Percentiles rank a stretch among this genome's conserved stretches.
Evolutionary conservation across 2,888 invertebrate genomes (phyloP).

Genomic region (Leptodirus hochenwartii): DNA sequence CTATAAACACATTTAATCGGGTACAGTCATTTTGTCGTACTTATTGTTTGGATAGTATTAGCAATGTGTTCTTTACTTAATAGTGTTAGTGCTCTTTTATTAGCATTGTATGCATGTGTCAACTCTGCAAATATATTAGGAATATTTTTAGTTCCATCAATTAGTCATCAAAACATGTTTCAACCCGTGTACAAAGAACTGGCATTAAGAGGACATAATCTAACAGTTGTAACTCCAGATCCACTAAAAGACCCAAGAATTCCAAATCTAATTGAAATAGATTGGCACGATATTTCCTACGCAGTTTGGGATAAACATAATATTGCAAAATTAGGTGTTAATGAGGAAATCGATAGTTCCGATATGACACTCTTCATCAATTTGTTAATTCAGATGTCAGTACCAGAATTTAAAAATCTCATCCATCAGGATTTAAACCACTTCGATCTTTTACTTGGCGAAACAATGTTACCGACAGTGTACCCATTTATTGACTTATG

Average conservation of each 20-base stretch:
- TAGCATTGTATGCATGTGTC: too few relatives aligned
- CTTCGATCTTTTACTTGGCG: too few relatives aligned
- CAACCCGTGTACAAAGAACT: slow-evolving; percentile 14
- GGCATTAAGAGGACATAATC: slow-evolving; percentile 14
- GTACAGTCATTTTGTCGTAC: too few relatives aligned
- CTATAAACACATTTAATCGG: too few relatives aligned
- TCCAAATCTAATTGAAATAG: slow-evolving; percentile 14
- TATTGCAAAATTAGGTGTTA: slow-evolving; percentile 6
- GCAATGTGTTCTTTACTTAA: too few relatives aligned
- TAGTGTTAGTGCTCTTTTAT: too few relatives aligned
- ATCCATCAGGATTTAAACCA: too few relatives aligned
- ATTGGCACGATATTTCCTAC: slow-evolving; percentile 13
- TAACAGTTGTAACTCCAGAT: slow-evolving; percentile 15
- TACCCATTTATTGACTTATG: not conserved
- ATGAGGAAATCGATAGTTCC: slow-evolving; percentile 3
- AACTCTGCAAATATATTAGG: slow-evolving; percentile 17
- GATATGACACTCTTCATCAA: slow-evolving; percentile 7
- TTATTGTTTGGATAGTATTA: too few relatives aligned
- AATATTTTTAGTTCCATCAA: slow-evolving; percentile 14
- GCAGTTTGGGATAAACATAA: slow-evolving; percentile 10
- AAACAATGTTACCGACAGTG: too few relatives aligned
- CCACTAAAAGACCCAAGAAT: slow-evolving; percentile 13
- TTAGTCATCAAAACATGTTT: slow-evolving; percentile 16
- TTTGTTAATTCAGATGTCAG: slow-evolving; percentile 6
- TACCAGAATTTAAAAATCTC: slow-evolving; percentile 10